A percentile compares a stretch with the other conserved stretches of the same genome.
These are phyloP conservation scores for Trachymyrmex septentrionalis DNA, from an alignment of 1,140 invertebrate genomes.

Conservation along the genomic window DNA sequence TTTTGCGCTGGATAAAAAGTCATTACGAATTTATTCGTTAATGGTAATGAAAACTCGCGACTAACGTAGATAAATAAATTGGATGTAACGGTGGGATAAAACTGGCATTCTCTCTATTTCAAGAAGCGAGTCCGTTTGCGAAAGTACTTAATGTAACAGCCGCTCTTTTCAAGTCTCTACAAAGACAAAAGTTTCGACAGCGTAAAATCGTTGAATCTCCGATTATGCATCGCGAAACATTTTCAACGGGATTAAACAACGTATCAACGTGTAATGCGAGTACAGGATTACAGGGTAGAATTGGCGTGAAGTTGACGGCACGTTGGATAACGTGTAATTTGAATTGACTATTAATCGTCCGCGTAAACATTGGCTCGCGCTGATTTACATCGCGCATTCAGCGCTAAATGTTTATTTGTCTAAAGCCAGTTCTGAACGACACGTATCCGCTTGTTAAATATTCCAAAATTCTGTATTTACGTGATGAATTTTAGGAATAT, in stretches of 20 bases:
- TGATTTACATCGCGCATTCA: constrained; percentile 50
- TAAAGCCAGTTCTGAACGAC: constrained; percentile 32
- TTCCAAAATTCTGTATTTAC: constrained; percentile 43
- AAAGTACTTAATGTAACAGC: background rate
- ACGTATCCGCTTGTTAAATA: constrained; percentile 56
- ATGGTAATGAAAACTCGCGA: constrained; percentile 23
- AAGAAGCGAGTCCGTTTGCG: background rate
- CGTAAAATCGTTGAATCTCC: constrained; percentile 28
- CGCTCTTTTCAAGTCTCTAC: background rate
- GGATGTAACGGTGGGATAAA: background rate
- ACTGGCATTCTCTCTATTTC: background rate
- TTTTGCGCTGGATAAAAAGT: constrained; percentile 12
- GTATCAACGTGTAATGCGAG: constrained; percentile 39
- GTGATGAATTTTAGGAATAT: constrained; percentile 23
- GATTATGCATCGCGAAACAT: constrained; percentile 37
- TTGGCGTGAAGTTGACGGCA: constrained; percentile 51
- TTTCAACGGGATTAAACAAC: constrained; percentile 41
- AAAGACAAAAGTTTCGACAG: constrained; percentile 16
- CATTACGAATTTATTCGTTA: constrained; percentile 26
- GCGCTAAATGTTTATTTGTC: constrained; percentile 62
- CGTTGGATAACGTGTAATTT: constrained; percentile 57
- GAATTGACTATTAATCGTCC: constrained; percentile 64
- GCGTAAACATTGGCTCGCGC: constrained; percentile 56
- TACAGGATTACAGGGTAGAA: constrained; percentile 53
- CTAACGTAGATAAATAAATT: constrained; percentile 12